Evolutionary conservation across 1,140 invertebrate genomes (phyloP).

Genomic region (Cherax destructor): DNA sequence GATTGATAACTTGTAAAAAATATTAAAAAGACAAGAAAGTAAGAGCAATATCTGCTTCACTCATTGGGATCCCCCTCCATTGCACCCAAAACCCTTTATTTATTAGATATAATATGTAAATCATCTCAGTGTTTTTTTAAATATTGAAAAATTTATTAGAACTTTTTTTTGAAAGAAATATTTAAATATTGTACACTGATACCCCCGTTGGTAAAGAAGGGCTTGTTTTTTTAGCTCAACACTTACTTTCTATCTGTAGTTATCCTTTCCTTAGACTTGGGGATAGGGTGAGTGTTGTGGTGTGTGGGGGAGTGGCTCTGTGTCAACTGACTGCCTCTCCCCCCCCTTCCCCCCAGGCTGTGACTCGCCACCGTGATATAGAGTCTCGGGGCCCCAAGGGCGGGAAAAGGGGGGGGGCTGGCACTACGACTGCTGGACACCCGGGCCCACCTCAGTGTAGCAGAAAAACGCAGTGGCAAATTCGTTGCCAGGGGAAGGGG

Average conservation of each 20-base stretch:
- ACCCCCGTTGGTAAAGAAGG: background rate
- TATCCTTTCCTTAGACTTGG: conserved; percentile 16
- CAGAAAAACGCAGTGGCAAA: conserved; percentile 77
- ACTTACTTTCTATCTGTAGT: conserved; percentile 36
- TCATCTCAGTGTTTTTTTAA: background rate
- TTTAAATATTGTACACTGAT: background rate
- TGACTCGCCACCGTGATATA: conserved; percentile 97
- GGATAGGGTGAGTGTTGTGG: conserved; percentile 39
- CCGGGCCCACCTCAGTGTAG: conserved; percentile 54
- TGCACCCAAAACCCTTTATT: background rate
- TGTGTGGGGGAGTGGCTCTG: conserved; percentile 66
- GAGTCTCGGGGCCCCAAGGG: conserved; percentile 94
- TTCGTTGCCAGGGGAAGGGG: conserved; percentile 77
- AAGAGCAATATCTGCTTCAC: background rate
- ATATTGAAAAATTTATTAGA: background rate
- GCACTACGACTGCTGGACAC: conserved; percentile 78
- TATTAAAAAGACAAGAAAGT: background rate
- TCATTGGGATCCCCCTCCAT: background rate
- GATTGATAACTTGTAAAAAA: background rate
- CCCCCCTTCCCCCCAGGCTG: conserved; percentile 81
- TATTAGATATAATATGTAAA: background rate
- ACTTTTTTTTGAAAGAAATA: background rate
- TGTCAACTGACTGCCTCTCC: conserved; percentile 61
- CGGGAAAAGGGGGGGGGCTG: conserved; percentile 86
- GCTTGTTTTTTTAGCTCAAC: conserved; percentile 47